Conservation (phyloP, 2,113 vertebrate species). For the Stictonetta naevosa region DNA sequence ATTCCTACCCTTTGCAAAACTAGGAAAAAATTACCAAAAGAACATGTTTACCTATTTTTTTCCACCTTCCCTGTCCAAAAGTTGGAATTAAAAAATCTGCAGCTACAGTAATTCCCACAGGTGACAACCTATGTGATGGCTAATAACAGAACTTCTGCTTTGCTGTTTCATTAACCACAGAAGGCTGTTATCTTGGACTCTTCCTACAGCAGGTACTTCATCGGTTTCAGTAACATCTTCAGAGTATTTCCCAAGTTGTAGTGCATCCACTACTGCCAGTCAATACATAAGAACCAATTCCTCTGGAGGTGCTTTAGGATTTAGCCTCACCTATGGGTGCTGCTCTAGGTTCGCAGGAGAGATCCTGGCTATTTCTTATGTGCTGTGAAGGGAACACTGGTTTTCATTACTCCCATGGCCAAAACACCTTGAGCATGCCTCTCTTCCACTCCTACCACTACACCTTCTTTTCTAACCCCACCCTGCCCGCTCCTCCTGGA, state of each 20-base stretch:
- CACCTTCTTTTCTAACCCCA: not conserved
- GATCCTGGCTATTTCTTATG: not conserved
- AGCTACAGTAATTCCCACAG: not conserved
- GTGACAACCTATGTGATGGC: not conserved
- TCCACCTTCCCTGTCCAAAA: not conserved
- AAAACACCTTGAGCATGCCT: rapidly evolving
- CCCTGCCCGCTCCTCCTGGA: not conserved
- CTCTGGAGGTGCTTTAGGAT: not conserved
- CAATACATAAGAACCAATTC: not conserved
- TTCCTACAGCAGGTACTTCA: not conserved
- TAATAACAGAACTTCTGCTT: not conserved
- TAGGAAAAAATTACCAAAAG: not conserved
- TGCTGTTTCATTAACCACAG: not conserved
- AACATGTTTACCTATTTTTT: not conserved
- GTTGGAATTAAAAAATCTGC: not conserved
- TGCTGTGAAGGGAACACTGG: rapidly evolving
- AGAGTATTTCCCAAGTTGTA: not conserved
- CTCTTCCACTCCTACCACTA: not conserved
- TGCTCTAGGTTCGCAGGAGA: not conserved
- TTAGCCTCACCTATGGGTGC: not conserved
- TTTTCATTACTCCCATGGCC: not conserved
- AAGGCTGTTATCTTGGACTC: not conserved
- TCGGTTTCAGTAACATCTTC: not conserved
- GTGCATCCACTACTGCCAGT: not conserved
- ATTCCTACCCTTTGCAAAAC: not conserved